phyloP scores from a whole-genome alignment of 2,113 vertebrate genomes.

The Seriola rivoliana region DNA sequence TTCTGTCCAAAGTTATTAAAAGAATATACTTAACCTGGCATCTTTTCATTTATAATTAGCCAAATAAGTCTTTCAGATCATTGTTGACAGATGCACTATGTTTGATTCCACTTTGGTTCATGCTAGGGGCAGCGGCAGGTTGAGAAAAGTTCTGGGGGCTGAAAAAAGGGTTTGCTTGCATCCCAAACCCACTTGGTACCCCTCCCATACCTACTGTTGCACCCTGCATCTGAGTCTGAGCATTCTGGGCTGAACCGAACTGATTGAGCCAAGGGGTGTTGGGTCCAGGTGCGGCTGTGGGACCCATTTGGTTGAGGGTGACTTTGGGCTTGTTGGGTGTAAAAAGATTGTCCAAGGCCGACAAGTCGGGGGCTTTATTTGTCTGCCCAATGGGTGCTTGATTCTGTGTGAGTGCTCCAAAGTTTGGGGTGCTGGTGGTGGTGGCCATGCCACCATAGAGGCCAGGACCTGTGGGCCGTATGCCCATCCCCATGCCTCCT shows the following conservation, averaged over 20 bases:
- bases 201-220: conserved; percentile 81
- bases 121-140: conserved; percentile 68
- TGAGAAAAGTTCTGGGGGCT: conserved; percentile 96
- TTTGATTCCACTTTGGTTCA: conserved; percentile 86
- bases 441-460: conserved; percentile 88
- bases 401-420: conserved; percentile 83
- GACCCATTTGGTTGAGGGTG: conserved; percentile 93
- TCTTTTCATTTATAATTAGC: conserved; percentile 78
- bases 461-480: conserved; percentile 84
- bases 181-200: conserved; percentile 88
- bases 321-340: conserved; percentile 94
- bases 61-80: conserved; percentile 98
- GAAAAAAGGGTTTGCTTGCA: conserved; percentile 98
- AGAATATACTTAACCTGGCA: conserved; percentile 33
- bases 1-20: conserved; percentile 35
- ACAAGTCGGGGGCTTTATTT: conserved; percentile 89
- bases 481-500: conserved; percentile 85
- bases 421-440: conserved; percentile 88
- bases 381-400: conserved; percentile 81
- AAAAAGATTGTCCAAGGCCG: conserved; percentile 94
- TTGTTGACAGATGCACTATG: conserved; percentile 92
- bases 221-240: conserved; percentile 82
- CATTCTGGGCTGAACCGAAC: conserved; percentile 85
- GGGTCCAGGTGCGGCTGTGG: conserved; percentile 79
- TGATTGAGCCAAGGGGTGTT: conserved; percentile 92